These are phyloP conservation scores for Orius insidiosus DNA, from an alignment of 1,140 invertebrate genomes.

Conservation along the genomic window DNA sequence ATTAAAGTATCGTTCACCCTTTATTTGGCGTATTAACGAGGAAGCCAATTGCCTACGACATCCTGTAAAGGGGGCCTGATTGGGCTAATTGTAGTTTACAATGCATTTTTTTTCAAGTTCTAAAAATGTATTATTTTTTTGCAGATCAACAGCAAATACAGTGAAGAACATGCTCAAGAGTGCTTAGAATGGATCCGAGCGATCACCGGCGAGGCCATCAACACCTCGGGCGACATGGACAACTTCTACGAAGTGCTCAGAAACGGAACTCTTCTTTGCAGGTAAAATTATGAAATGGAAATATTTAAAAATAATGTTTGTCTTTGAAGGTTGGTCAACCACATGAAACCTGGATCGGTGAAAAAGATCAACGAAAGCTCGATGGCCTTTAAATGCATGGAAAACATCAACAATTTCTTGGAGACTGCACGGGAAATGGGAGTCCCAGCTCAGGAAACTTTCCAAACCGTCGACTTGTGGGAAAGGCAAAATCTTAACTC, in stretches of 20 bases:
- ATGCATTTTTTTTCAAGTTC: no score
- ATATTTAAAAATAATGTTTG: slow-evolving; percentile 2
- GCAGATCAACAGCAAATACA: slow-evolving; percentile 94
- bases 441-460: slow-evolving; percentile 85
- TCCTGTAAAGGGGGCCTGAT: no score
- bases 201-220: slow-evolving; percentile 61
- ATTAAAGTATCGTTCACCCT: no score
- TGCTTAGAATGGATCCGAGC: slow-evolving; percentile 77
- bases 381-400: slow-evolving; percentile 98
- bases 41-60: no score
- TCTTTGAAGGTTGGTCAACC: slow-evolving; percentile 54
- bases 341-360: slow-evolving; percentile 54
- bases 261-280: slow-evolving; percentile 73
- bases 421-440: slow-evolving; percentile 74
- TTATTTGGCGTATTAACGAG: no score
- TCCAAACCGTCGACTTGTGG: slow-evolving; percentile 93
- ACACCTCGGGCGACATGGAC: slow-evolving; percentile 69
- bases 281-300: no score
- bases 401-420: slow-evolving; percentile 92
- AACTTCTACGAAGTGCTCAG: slow-evolving; percentile 81
- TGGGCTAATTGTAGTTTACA: no score
- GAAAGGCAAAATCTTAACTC: slow-evolving; percentile 89
- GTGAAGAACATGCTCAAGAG: slow-evolving; percentile 76
- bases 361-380: slow-evolving; percentile 74
- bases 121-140: slow-evolving; percentile 24